phyloP scores from a whole-genome alignment of 2,113 vertebrate species.

The Cyprinodon variegatus region DNA sequence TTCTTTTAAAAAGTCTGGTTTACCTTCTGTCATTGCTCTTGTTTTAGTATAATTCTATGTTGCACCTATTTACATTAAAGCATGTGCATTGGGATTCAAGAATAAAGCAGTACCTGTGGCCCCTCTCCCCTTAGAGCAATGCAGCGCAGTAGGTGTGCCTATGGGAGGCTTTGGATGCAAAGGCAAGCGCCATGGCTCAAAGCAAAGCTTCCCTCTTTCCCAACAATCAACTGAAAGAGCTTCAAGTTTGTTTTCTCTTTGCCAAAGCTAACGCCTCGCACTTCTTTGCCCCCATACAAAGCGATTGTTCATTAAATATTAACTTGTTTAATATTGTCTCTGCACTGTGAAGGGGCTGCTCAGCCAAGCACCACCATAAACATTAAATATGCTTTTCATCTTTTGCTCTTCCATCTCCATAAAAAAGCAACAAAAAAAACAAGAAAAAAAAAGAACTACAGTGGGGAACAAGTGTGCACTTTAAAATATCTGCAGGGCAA shows the following conservation, averaged over 20 bases:
- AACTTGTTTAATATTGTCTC: slow-evolving; percentile 86
- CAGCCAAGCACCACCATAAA: slow-evolving; percentile 77
- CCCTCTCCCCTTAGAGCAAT: slow-evolving; percentile 35
- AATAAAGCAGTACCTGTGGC: slow-evolving; percentile 35
- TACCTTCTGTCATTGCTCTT: background rate
- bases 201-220: slow-evolving; percentile 57
- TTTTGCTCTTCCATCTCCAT: slow-evolving; percentile 73
- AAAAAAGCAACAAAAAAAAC: slow-evolving; percentile 50
- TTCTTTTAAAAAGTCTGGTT: background rate
- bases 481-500: slow-evolving; percentile 77
- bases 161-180: slow-evolving; percentile 44
- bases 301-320: slow-evolving; percentile 84
- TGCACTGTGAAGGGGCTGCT: slow-evolving; percentile 75
- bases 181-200: slow-evolving; percentile 53
- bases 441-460: slow-evolving; percentile 47
- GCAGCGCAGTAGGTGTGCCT: slow-evolving; percentile 17
- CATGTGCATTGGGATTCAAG: background rate
- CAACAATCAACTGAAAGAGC: slow-evolving; percentile 71
- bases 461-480: slow-evolving; percentile 63
- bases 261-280: slow-evolving; percentile 70
- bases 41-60: background rate
- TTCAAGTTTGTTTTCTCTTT: slow-evolving; percentile 83
- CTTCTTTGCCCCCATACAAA: slow-evolving; percentile 79
- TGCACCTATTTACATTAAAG: background rate
- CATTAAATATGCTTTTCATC: slow-evolving; percentile 88